phyloP scores from a whole-genome alignment of 2,888 invertebrate species.

The Plebejus argus region DNA sequence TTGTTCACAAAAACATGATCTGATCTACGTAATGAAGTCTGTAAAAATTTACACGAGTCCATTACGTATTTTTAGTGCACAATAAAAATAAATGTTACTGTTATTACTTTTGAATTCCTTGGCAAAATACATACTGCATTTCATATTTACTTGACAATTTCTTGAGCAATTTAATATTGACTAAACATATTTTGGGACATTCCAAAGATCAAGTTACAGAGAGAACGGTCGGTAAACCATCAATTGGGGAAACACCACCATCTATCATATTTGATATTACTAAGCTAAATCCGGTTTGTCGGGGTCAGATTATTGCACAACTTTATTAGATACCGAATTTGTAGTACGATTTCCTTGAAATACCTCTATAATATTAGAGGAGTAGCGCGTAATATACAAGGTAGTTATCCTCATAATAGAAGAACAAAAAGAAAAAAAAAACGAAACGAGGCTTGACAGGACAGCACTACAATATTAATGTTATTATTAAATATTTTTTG shows the following conservation, averaged over 20 bases:
- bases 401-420: too few relatives aligned
- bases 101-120: neutral
- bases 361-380: neutral
- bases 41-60: too few relatives aligned
- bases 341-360: neutral
- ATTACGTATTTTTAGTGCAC: neutral
- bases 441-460: too few relatives aligned
- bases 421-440: too few relatives aligned
- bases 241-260: conserved; percentile 9
- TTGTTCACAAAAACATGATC: too few relatives aligned
- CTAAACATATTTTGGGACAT: neutral
- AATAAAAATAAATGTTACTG: neutral
- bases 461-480: too few relatives aligned
- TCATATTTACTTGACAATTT: neutral
- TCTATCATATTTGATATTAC: conserved; percentile 6
- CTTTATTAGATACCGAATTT: neutral
- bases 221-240: neutral
- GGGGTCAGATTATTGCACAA: conserved; percentile 16
- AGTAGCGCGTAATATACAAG: too few relatives aligned
- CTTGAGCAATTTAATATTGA: neutral
- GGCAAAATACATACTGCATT: neutral
- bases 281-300: conserved; percentile 7
- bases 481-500: too few relatives aligned
- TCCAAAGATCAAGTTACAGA: neutral
- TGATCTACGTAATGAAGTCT: too few relatives aligned